phyloP scores from a whole-genome alignment of 2,888 invertebrate genomes.

The Mystacides longicornis region DNA sequence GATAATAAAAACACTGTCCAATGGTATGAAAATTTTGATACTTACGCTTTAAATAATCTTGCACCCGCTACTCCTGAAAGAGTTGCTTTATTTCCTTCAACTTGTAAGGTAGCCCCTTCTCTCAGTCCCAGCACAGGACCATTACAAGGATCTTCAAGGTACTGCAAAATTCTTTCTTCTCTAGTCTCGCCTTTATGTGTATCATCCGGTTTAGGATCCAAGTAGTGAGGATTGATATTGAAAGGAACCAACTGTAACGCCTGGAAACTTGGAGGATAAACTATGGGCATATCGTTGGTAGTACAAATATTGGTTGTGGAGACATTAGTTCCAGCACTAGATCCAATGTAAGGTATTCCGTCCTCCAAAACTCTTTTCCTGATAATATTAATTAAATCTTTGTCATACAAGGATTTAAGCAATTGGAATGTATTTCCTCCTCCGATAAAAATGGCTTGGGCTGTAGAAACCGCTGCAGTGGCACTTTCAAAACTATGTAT shows the following conservation, averaged over 20 bases:
- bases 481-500: constrained; percentile 56
- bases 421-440: constrained; percentile 77
- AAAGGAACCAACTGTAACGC: constrained; percentile 69
- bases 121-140: constrained; percentile 61
- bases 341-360: constrained; percentile 65
- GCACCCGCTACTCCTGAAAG: constrained; percentile 58
- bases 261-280: constrained; percentile 65
- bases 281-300: constrained; percentile 85
- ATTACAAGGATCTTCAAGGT: constrained; percentile 51
- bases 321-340: constrained; percentile 78
- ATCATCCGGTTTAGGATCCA: constrained; percentile 53
- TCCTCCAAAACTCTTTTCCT: constrained; percentile 54
- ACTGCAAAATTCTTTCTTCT: constrained; percentile 65
- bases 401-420: constrained; percentile 61
- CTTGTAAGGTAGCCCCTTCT: constrained; percentile 61
- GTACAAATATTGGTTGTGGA: constrained; percentile 72
- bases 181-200: constrained; percentile 75
- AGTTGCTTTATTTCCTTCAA: constrained; percentile 50
- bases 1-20: too few relatives aligned
- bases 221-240: constrained; percentile 80
- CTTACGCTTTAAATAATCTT: constrained; percentile 59
- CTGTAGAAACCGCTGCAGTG: constrained; percentile 47
- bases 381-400: constrained; percentile 57
- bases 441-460: constrained; percentile 68
- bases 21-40: too few relatives aligned